Percentiles rank a stretch among this genome's conserved stretches.
These are phyloP conservation scores for Pterophyllum scalare DNA, from an alignment of 2,113 vertebrate species.

Conservation along the genomic window DNA sequence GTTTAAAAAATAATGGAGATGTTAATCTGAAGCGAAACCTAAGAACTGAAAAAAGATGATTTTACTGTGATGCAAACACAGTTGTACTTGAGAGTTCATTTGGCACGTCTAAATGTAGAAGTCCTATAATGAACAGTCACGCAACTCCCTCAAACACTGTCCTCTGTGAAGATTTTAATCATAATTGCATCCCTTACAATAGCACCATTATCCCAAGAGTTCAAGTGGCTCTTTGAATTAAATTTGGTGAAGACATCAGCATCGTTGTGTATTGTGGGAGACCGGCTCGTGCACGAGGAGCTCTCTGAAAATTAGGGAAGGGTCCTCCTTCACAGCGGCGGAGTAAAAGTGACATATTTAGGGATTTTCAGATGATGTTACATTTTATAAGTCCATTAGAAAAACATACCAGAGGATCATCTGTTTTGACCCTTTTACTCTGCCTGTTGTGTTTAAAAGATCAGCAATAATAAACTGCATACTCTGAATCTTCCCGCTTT, in stretches of 20 bases:
- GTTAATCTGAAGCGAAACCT: not conserved
- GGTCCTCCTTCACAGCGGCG: slow-evolving; percentile 59
- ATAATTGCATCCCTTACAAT: slow-evolving; percentile 33
- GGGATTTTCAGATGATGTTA: not conserved
- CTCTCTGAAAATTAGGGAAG: slow-evolving; percentile 45
- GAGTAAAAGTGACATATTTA: slow-evolving; percentile 35
- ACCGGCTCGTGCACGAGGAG: not conserved
- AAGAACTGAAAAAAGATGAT: not conserved
- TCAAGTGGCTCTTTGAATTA: slow-evolving; percentile 27
- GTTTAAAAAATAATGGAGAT: slow-evolving; percentile 9
- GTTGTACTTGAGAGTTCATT: slow-evolving; percentile 4
- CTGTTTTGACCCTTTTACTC: slow-evolving; percentile 27
- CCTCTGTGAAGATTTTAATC: slow-evolving; percentile 25
- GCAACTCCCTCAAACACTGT: slow-evolving; percentile 8
- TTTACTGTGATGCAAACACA: not conserved
- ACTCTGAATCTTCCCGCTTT: not conserved
- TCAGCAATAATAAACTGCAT: slow-evolving; percentile 33
- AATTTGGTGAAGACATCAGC: not conserved
- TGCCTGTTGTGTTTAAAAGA: slow-evolving; percentile 31
- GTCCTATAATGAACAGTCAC: slow-evolving; percentile 16
- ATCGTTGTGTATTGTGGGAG: not conserved
- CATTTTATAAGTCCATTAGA: not conserved
- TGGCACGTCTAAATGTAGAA: slow-evolving; percentile 14
- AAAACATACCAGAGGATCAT: not conserved
- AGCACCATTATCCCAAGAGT: slow-evolving; percentile 25